Percentiles rank a stretch among this genome's conserved stretches.
phyloP scores from a whole-genome alignment of 2,113 vertebrate genomes.

The Ammodramus savannarum region DNA sequence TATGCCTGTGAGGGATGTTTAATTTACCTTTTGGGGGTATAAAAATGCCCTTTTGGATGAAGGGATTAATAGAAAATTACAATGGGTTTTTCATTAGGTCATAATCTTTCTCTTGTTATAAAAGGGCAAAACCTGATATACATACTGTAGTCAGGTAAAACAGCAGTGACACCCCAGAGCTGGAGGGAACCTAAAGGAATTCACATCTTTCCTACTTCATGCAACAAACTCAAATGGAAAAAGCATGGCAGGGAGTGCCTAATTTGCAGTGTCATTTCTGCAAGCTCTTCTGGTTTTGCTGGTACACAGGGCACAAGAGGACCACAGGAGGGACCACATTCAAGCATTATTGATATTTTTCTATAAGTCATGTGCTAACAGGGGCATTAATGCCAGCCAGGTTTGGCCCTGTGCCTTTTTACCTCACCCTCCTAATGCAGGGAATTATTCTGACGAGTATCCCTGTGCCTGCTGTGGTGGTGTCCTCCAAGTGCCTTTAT shows the following conservation, averaged over 20 bases:
- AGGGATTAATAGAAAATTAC: background rate
- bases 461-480: conserved; percentile 1
- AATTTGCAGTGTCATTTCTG: background rate
- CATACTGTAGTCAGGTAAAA: background rate
- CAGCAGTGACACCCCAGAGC: background rate
- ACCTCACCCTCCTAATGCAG: background rate
- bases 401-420: conserved; percentile 14
- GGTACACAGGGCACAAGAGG: background rate
- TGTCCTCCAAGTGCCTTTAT: conserved; percentile 14
- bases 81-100: background rate
- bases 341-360: background rate
- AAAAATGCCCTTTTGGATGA: background rate
- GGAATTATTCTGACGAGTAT: conserved; percentile 11
- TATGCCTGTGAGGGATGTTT: background rate
- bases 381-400: background rate
- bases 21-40: background rate
- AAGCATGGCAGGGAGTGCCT: background rate
- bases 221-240: background rate
- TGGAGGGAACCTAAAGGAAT: background rate
- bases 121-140: background rate
- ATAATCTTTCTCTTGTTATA: background rate
- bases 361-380: background rate
- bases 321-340: background rate
- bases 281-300: background rate
- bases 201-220: background rate